Evolutionary conservation across 1,140 invertebrate genomes (phyloP).

Genomic region (Charaxes varanes): DNA sequence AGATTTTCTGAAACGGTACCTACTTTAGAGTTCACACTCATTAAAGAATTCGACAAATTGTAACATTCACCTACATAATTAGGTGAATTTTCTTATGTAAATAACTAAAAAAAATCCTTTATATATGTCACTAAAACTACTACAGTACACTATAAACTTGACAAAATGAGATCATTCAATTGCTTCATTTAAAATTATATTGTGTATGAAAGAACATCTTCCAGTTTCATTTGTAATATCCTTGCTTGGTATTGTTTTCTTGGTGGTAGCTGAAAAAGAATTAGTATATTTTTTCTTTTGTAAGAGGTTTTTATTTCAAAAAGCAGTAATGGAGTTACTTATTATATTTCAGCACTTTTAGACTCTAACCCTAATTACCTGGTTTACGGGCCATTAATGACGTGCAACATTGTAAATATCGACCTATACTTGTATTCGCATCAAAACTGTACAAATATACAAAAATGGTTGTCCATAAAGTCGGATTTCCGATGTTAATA

Average conservation of each 20-base stretch:
- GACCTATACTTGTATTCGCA: too few relatives aligned
- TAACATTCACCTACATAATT: slow-evolving; percentile 62
- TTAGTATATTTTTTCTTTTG: too few relatives aligned
- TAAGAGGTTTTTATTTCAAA: too few relatives aligned
- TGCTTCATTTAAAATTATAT: slow-evolving; percentile 2
- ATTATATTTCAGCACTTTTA: slow-evolving; percentile 8
- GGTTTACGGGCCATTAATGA: too few relatives aligned
- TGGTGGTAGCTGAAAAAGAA: slow-evolving; percentile 17
- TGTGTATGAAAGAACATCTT: slow-evolving; percentile 20
- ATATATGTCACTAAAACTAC: slow-evolving; percentile 38
- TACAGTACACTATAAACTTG: slow-evolving; percentile 26
- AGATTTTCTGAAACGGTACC: too few relatives aligned
- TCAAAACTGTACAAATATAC: too few relatives aligned
- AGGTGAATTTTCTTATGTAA: slow-evolving; percentile 69
- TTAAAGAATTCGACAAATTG: slow-evolving; percentile 63
- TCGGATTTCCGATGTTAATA: too few relatives aligned
- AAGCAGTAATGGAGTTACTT: too few relatives aligned
- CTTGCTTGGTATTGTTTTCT: slow-evolving; percentile 18
- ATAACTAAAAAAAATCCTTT: slow-evolving; percentile 67
- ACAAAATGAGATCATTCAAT: slow-evolving; percentile 14
- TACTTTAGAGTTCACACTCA: slow-evolving; percentile 20
- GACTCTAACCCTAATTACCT: too few relatives aligned
- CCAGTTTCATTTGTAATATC: slow-evolving; percentile 17
- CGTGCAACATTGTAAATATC: too few relatives aligned
- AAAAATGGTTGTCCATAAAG: too few relatives aligned